Conservation (phyloP, 2,797 vertebrate genomes). For the Alosa sapidissima region DNA sequence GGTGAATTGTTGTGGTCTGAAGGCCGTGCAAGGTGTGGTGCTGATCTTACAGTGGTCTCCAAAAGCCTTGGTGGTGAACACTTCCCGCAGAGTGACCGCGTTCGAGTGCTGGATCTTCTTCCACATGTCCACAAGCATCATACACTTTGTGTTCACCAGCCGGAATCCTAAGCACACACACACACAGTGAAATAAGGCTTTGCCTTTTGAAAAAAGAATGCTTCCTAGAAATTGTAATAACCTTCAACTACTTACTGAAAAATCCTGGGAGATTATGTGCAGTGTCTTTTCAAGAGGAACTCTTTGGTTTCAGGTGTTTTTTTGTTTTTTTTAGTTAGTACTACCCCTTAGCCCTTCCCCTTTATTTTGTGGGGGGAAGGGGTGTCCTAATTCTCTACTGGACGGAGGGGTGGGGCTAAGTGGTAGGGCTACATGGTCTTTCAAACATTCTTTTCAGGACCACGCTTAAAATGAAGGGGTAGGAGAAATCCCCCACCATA, state of each 20-base stretch:
- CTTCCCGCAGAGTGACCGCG: conserved; percentile 94
- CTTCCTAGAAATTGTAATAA: not conserved
- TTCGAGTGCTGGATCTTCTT: conserved; percentile 99
- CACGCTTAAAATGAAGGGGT: too few species aligned
- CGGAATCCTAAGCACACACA: conserved; percentile 83
- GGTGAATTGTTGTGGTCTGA: not conserved
- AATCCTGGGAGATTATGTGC: too few species aligned
- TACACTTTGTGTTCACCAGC: conserved; percentile 98
- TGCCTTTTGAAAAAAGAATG: not conserved
- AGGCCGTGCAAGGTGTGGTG: not conserved
- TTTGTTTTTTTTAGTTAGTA: too few species aligned
- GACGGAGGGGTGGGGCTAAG: too few species aligned
- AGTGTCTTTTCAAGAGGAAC: too few species aligned
- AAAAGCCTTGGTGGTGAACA: conserved; percentile 99
- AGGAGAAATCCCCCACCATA: too few species aligned
- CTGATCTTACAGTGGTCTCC: conserved; percentile 92
- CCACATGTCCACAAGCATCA: conserved; percentile 99
- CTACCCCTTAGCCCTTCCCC: too few species aligned
- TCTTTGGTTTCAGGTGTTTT: too few species aligned
- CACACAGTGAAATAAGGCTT: not conserved
- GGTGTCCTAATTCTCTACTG: too few species aligned
- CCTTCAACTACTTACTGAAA: not conserved
- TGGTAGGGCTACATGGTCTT: too few species aligned
- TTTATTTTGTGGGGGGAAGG: too few species aligned
- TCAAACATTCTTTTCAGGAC: too few species aligned